Percentiles rank a stretch among this genome's conserved stretches.
phyloP scores from a whole-genome alignment of 64 coral and sea anemone genomes.

The Catalaphyllia jardinei region DNA sequence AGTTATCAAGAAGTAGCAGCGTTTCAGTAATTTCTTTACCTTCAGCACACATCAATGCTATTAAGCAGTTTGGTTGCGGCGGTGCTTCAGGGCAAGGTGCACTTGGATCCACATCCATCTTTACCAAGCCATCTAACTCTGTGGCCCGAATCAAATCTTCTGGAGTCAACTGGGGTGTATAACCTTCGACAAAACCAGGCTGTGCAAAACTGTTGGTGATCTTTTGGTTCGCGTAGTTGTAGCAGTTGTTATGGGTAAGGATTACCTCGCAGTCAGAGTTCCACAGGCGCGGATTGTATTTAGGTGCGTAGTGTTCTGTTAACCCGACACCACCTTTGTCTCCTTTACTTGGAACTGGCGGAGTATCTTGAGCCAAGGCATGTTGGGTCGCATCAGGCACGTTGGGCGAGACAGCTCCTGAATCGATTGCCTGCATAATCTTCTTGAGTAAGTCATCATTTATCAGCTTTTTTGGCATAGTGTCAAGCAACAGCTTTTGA shows the following conservation, averaged over 20 bases:
- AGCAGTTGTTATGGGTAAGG: conserved; percentile 39
- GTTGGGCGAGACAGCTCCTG: conserved; percentile 3
- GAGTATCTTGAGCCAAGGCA: neutral
- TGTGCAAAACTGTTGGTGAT: conserved; percentile 61
- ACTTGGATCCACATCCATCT: conserved; percentile 26
- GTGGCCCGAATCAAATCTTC: neutral
- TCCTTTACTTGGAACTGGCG: neutral
- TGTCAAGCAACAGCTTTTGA: conserved; percentile 30
- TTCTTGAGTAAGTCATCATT: neutral
- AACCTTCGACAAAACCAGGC: conserved; percentile 23
- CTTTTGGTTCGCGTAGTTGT: conserved; percentile 51
- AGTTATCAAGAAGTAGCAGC: no score
- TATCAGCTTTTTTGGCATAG: conserved; percentile 38
- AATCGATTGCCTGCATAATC: conserved; percentile 23
- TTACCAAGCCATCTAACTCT: conserved; percentile 29
- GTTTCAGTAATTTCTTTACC: neutral
- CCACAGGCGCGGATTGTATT: conserved; percentile 20
- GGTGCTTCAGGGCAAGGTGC: conserved; percentile 20
- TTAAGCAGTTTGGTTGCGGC: conserved; percentile 35
- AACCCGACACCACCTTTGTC: neutral
- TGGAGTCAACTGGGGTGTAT: neutral
- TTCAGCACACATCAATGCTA: conserved; percentile 10
- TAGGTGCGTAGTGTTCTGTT: conserved; percentile 41
- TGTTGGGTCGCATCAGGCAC: neutral
- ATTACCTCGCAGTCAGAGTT: neutral